Evolutionary conservation across 64 coral and sea anemone genomes (phyloP).

Genomic region (Pachyseris speciosa): DNA sequence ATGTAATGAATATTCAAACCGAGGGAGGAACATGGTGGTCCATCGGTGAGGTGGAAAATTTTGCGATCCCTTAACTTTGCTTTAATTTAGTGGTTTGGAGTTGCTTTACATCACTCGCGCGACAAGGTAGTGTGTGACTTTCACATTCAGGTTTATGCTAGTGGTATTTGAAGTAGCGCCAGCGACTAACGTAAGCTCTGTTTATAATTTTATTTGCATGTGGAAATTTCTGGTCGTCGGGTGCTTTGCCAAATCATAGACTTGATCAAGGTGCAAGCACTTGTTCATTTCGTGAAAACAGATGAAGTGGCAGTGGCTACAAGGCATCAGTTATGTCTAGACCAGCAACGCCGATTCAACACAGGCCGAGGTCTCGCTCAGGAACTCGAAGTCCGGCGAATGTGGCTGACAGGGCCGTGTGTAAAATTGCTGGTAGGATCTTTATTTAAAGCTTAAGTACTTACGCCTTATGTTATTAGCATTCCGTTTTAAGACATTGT

Average conservation of each 20-base stretch:
- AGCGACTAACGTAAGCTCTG: conserved; percentile 7
- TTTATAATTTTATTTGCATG: conserved; percentile 48
- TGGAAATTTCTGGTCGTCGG: conserved; percentile 47
- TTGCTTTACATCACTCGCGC: background rate
- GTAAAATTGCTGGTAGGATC: conserved; percentile 71
- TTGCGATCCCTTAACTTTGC: background rate
- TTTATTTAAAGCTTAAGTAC: background rate
- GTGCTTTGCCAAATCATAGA: conserved; percentile 10
- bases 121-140: background rate
- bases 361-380: conserved; percentile 48
- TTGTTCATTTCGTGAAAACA: background rate
- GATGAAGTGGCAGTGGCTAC: background rate
- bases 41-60: conserved; percentile 7
- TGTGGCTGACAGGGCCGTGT: conserved; percentile 66
- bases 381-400: conserved; percentile 64
- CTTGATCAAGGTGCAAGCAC: background rate
- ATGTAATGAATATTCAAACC: conserved; percentile 42
- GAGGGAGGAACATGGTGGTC: conserved; percentile 24
- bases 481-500: background rate
- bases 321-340: conserved; percentile 41
- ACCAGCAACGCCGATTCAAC: conserved; percentile 51
- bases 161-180: background rate
- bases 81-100: conserved; percentile 24
- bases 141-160: background rate
- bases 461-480: background rate